Conservation (phyloP, 2,113 vertebrate genomes). For the Sprattus sprattus region DNA sequence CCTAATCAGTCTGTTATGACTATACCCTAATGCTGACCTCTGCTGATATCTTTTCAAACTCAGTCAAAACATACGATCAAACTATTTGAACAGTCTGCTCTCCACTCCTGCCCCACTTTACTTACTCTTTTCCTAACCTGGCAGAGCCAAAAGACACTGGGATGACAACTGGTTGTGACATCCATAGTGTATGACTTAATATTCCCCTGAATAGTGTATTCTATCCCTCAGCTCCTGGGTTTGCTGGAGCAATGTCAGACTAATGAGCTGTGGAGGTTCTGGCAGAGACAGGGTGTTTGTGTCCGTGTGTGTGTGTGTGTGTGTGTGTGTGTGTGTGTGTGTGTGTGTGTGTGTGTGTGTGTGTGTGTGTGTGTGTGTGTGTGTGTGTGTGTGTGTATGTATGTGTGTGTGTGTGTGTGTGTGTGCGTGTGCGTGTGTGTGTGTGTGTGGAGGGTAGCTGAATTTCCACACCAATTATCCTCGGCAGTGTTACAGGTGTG, state of each 20-base stretch:
- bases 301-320: not conserved
- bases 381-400: not conserved
- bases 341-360: not conserved
- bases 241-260: conserved; percentile 15
- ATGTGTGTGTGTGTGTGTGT: not conserved
- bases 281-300: not conserved
- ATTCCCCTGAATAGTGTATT: not conserved
- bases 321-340: not conserved
- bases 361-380: not conserved
- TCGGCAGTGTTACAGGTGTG: conserved; percentile 20
- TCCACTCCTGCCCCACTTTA: not conserved
- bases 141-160: not conserved
- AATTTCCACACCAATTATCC: conserved; percentile 20
- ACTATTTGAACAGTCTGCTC: not conserved
- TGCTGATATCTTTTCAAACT: not conserved
- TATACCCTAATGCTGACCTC: not conserved
- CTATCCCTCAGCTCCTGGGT: not conserved
- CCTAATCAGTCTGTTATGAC: no score
- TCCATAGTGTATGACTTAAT: conserved; percentile 15
- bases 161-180: conserved; percentile 1
- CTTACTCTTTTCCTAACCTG: not conserved
- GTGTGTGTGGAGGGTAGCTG: not conserved
- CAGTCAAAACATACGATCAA: not conserved
- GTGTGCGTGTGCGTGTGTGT: not conserved
- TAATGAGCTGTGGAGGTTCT: conserved; percentile 26